A percentile compares a stretch with the other conserved stretches of the same genome.
phyloP scores from a whole-genome alignment of 2,888 invertebrate species.

The Campoplex capitator region DNA sequence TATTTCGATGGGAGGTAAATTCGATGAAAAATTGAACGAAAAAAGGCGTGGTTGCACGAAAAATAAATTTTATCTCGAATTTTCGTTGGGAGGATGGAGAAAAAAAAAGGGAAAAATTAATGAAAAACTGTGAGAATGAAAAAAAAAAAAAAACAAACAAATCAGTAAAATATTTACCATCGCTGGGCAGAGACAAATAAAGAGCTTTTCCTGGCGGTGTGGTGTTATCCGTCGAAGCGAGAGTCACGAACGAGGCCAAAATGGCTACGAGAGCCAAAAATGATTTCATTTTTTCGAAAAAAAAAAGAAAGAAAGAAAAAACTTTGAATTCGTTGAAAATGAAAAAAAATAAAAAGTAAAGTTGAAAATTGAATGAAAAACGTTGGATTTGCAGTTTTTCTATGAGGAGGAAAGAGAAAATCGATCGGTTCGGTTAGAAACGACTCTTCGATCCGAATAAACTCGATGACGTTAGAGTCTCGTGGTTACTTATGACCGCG shows the following conservation, averaged over 20 bases:
- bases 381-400: not conserved
- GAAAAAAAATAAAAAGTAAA: not conserved
- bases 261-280: slow-evolving; percentile 25
- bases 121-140: not conserved
- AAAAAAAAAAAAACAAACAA: not conserved
- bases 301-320: not conserved
- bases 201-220: slow-evolving; percentile 66
- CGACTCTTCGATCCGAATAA: slow-evolving; percentile 18
- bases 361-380: too few species aligned
- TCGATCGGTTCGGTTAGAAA: slow-evolving; percentile 5
- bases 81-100: not conserved
- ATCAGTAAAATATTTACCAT: slow-evolving; percentile 55
- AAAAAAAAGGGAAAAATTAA: not conserved
- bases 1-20: not conserved
- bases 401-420: not conserved
- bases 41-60: not conserved
- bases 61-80: not conserved
- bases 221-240: not conserved
- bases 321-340: not conserved
- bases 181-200: slow-evolving; percentile 66
- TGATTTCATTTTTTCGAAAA: slow-evolving; percentile 57
- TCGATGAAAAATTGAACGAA: not conserved
- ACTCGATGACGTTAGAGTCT: slow-evolving; percentile 20
- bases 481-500: slow-evolving; percentile 51
- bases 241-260: slow-evolving; percentile 17